A percentile compares a stretch with the other conserved stretches of the same genome.
phyloP scores from a whole-genome alignment of 2,113 vertebrate species.

The Odontesthes bonariensis region DNA sequence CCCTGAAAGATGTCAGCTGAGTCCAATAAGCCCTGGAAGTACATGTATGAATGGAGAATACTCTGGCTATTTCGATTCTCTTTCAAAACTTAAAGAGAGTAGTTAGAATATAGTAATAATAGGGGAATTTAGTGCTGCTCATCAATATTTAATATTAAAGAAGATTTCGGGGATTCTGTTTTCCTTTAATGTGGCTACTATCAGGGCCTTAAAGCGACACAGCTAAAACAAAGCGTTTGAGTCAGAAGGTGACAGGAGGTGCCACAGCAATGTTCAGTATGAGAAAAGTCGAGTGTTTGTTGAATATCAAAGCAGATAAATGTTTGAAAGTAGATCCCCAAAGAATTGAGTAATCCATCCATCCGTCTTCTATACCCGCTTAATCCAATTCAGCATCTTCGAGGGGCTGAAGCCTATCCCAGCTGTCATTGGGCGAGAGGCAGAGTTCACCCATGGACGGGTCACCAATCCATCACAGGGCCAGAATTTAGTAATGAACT shows the following conservation, averaged over 20 bases:
- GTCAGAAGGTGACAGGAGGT: neutral
- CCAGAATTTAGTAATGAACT: neutral
- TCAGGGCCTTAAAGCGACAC: neutral
- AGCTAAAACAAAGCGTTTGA: neutral
- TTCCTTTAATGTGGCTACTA: neutral
- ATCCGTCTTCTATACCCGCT: too few species aligned
- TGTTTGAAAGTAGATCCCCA: neutral
- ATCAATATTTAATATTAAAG: conserved; percentile 10
- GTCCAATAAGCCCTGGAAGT: neutral
- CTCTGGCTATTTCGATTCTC: neutral
- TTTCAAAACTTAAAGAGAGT: neutral
- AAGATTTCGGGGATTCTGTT: neutral
- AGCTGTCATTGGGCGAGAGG: too few species aligned
- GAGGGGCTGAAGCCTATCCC: too few species aligned
- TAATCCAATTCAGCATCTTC: too few species aligned
- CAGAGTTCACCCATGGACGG: too few species aligned
- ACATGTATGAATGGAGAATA: neutral
- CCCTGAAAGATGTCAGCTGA: too few species aligned
- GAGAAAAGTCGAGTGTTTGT: neutral
- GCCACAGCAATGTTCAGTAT: neutral
- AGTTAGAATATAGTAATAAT: neutral
- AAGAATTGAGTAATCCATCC: neutral
- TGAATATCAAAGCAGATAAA: neutral
- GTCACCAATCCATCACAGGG: too few species aligned
- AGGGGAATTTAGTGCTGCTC: neutral